Conservation (phyloP, 92 coral and sea anemone genomes). For the Pocillopora meandrina region DNA sequence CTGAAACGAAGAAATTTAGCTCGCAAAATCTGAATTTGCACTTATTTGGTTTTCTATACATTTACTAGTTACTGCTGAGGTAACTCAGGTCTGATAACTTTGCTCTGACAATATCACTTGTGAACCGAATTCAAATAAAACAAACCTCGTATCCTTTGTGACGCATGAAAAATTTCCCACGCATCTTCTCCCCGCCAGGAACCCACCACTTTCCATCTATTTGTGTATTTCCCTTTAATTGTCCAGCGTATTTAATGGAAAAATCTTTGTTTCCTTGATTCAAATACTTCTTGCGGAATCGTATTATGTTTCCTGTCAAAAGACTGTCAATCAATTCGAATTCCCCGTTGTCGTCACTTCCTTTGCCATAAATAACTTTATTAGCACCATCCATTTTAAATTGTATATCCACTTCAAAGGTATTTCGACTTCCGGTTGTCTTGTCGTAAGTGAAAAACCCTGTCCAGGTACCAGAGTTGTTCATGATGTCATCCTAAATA, state of each 20-base stretch:
- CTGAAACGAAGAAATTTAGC: too few relatives aligned
- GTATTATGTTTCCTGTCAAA: constrained; percentile 62
- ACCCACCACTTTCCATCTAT: constrained; percentile 89
- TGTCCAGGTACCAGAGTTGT: constrained; percentile 86
- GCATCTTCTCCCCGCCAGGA: constrained; percentile 64
- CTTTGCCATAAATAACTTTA: constrained; percentile 67
- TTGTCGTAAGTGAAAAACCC: constrained; percentile 86
- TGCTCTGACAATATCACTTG: not conserved
- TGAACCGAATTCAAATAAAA: not conserved
- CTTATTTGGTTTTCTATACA: too few relatives aligned
- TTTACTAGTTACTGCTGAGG: too few relatives aligned
- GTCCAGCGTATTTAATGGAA: constrained; percentile 74
- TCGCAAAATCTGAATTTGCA: too few relatives aligned
- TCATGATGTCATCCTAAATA: constrained; percentile 70
- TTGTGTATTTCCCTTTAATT: constrained; percentile 62
- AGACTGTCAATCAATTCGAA: constrained; percentile 76
- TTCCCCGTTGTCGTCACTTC: constrained; percentile 70
- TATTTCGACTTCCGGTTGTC: constrained; percentile 77
- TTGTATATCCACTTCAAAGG: constrained; percentile 72
- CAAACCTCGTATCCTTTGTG: constrained; percentile 70
- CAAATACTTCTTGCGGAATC: constrained; percentile 73
- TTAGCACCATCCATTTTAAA: constrained; percentile 83
- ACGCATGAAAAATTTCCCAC: constrained; percentile 80
- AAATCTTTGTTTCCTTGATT: constrained; percentile 37
- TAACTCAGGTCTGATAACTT: not conserved